Evolutionary conservation across 2,113 vertebrate genomes (phyloP), one percentile per base, ranked within the genome.

Genomic region (Oncorhynchus gorbuscha): DNA sequence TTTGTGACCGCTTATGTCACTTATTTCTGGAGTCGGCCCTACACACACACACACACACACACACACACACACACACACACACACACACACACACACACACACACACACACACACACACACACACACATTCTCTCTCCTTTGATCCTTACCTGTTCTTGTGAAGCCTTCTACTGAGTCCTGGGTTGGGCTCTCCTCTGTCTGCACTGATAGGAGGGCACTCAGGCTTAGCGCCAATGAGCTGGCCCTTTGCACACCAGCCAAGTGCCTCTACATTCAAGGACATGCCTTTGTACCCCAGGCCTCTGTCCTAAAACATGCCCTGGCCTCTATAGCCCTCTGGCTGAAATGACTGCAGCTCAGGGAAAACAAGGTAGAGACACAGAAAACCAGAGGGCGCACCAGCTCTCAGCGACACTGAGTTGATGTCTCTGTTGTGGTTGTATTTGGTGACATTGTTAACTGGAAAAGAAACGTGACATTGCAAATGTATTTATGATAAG

Each of bases 191-290:
- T 75, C 77, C 77, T 51, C 59, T 59, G 76, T 82, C 83, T 76
- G 81, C 70, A 72, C 87, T 87, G 89, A 92, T 89, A 88, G 81
- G 79, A 84, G 77, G 77, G 32, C 58, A 78, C 72, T 74, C 82
- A 68, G 80, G 85, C 86, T 88, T 76, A 89, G 79, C 82, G 79
- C 83, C 72, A 30, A 75, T 75, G 76, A 75, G 82, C 80, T 79
- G 83, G 83, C 85, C 86, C 81, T 79, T 87, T 83, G 82, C 88
- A 85, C 77, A 82, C 78, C 87, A 87, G 88, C 92, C 88, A 89
- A 90, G 88, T 86, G 86, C 81, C 81, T 91, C 85, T 72, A 90
- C 91, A 85, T 91, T 90, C 78, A 92, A 91, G 91, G 90, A 88
- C 83, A 81, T 89, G 89, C 84, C 79, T 90, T 86, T 89, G 88